Evolutionary conservation across 2,888 invertebrate genomes (phyloP).

Genomic region (Agrotis segetum): DNA sequence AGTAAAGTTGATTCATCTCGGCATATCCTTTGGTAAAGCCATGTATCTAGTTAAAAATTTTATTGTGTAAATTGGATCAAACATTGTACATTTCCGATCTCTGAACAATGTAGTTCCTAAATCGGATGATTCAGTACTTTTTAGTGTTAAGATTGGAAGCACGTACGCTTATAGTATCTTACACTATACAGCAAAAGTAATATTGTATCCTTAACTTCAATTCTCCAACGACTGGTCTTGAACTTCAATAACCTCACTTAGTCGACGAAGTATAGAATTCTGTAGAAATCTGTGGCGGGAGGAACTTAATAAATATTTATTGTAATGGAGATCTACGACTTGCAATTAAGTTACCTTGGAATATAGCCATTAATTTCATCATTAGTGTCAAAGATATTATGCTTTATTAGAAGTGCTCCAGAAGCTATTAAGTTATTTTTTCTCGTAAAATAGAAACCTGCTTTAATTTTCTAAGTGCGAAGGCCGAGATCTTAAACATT

Average conservation of each 20-base stretch:
- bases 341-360: conserved; percentile 31
- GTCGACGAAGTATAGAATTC: conserved; percentile 7
- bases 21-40: no score
- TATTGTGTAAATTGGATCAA: no score
- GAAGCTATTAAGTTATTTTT: conserved; percentile 1
- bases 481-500: no score
- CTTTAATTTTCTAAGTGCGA: no score
- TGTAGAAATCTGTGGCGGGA: conserved; percentile 12
- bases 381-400: conserved; percentile 20
- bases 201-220: not conserved
- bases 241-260: conserved; percentile 14
- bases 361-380: conserved; percentile 13
- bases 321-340: conserved; percentile 18
- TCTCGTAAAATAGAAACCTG: no score
- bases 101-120: no score
- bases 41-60: no score
- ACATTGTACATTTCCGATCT: no score
- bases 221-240: not conserved
- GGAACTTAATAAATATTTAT: conserved; percentile 30
- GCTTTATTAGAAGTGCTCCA: not conserved
- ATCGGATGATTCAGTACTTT: no score
- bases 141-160: no score
- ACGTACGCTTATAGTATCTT: no score
- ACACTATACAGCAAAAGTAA: not conserved
- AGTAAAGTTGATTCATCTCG: no score